Conservation (phyloP, 2,888 invertebrate genomes). For the Drosophila austrosaltans region DNA sequence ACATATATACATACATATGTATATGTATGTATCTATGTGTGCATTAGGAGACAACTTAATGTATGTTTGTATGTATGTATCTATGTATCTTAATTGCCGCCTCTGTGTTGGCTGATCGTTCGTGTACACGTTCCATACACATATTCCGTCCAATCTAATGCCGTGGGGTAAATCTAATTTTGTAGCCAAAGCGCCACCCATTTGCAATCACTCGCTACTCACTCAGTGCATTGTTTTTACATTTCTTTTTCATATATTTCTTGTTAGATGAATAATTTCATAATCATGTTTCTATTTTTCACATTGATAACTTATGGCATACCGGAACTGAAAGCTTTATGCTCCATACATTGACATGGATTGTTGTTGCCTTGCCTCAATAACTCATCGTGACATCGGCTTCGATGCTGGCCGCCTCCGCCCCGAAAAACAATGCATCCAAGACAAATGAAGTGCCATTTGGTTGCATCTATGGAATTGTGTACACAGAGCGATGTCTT, state of each 20-base stretch:
- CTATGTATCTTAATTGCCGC: constrained; percentile 64
- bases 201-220: constrained; percentile 41
- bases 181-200: constrained; percentile 72
- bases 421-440: constrained; percentile 25
- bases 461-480: constrained; percentile 42
- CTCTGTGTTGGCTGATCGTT: constrained; percentile 63
- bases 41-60: constrained; percentile 2
- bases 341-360: constrained; percentile 19
- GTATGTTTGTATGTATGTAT: constrained; percentile 10
- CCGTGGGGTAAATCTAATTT: constrained; percentile 75
- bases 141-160: constrained; percentile 74
- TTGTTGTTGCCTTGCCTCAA: constrained; percentile 31
- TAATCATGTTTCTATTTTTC: constrained; percentile 74
- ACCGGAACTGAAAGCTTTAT: constrained; percentile 68
- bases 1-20: not conserved
- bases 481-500: constrained; percentile 24
- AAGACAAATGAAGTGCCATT: constrained; percentile 75
- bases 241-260: not conserved
- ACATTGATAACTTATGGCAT: constrained; percentile 60
- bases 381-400: constrained; percentile 58
- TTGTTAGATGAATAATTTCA: constrained; percentile 64
- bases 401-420: constrained; percentile 54
- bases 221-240: constrained; percentile 24
- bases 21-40: not conserved
- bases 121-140: constrained; percentile 58